These are phyloP conservation scores for Drosophila nr. medialis DNA, from an alignment of 2,888 invertebrate species.

Conservation along the genomic window DNA sequence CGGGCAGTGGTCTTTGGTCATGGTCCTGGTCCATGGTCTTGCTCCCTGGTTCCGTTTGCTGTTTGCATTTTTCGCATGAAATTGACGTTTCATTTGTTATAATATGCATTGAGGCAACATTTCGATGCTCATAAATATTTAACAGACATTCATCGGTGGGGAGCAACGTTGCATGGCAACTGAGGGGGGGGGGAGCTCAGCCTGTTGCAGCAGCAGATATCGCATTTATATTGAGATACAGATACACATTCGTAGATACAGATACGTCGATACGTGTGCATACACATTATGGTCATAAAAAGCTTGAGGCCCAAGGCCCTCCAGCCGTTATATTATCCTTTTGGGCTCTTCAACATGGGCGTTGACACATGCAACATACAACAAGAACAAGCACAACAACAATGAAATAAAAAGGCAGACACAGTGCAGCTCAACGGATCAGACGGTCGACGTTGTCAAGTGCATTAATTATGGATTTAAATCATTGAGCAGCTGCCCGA, in stretches of 20 bases:
- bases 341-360: constrained; percentile 20
- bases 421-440: constrained; percentile 41
- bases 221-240: constrained; percentile 37
- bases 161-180: constrained; percentile 48
- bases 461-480: constrained; percentile 60
- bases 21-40: constrained; percentile 1
- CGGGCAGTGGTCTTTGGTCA: constrained; percentile 17
- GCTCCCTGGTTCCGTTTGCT: constrained; percentile 32
- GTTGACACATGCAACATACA: constrained; percentile 50
- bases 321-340: neutral
- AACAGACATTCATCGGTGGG: constrained; percentile 75
- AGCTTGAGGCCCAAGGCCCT: constrained; percentile 17
- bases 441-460: constrained; percentile 34
- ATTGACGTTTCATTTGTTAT: constrained; percentile 80
- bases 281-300: constrained; percentile 57
- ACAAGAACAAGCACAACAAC: constrained; percentile 18
- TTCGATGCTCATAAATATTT: constrained; percentile 79
- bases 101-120: constrained; percentile 78
- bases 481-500: constrained; percentile 15
- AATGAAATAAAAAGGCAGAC: constrained; percentile 1
- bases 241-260: constrained; percentile 15
- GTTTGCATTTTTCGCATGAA: constrained; percentile 69
- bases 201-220: constrained; percentile 49
- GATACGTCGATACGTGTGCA: constrained; percentile 30
- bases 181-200: neutral